Base-by-base conservation (phyloP, 2,888 invertebrate genomes). In the Orthosia incerta region DNA sequence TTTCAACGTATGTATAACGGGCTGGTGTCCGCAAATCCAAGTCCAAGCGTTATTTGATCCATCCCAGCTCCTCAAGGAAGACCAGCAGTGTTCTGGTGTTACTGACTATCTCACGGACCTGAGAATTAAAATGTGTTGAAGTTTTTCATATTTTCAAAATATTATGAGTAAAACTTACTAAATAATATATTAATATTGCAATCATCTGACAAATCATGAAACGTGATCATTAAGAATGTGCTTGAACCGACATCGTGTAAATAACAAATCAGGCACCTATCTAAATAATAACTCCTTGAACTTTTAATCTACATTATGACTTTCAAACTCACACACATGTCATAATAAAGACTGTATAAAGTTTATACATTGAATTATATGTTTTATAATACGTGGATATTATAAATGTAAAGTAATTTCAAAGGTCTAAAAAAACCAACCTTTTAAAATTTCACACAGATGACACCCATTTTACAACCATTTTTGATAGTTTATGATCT, bases 271-370 rank as follows among this genome's bases (percentile, higher is more conserved):
- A 53, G 48, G 18, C n/a, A 71, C 68, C 55, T 60, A 59, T 79
- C 66, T 62, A 48, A n/a, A n/a, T 4, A 71, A 62, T 71, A 56
- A 39, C 50, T 61, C 84, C 84, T 84, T 77, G 83, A 81, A 71
- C 81, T 84, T 83, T 78, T 71, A 56, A 48, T 67, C 13, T 20
- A 7, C 50, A 45, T 48, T 48, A 48, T 57, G 61, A 55, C 26
- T 79, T 74, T 80, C 77, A 74, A n/a, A 82, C 45, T 72, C 60
- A 50, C 20, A 57, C 23, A 57, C 23, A 39, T 65, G 13, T 79
- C 50, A 55, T 39, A 62, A 55, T 50, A 16, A 45, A 70, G 4
- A 45, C 20, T 46, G 31, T 46, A 13, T 26, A 64, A 20, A 23
- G 20, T 59, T 12, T 46, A 45, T n/a, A n/a, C 12, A 20, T 31